Base-by-base conservation (phyloP, 37 sponge, comb jelly and placozoan genomes). In the Haliclona indistincta region DNA sequence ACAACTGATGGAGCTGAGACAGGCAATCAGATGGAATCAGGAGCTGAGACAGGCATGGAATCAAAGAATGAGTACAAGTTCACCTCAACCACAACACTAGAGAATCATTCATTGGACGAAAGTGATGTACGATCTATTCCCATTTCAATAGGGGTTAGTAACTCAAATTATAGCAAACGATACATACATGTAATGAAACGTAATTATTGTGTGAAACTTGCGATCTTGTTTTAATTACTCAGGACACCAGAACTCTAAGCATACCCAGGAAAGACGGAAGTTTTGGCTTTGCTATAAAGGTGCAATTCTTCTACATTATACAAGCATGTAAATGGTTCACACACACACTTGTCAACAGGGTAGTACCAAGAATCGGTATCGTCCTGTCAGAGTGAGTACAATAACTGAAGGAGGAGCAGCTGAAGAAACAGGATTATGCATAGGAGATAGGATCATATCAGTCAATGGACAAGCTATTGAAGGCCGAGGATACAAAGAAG, bases 361-460 rank as follows among this genome's bases (percentile, higher is more conserved):
- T 28, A 70, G 70, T 49, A 25, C 70, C 7, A 19, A 25, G 40
- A 38, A 65, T 38, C 42, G 37, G 40, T 41, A 38, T 41, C 8
- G 8, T 43, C 4, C 11, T 43, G 70, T 70, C n/a, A 3, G 4
- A 4, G 52, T 70, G 8, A 26, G 10, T 26, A 70, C 40, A 28
- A 42, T 70, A 26, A 11, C 51, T 20, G 20, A 15, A 3, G 52
- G 52, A 17, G 51, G 70, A 29, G 70, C 43, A 22, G 47, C 51
- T 43, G 70, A 70, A 8, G 28, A 58, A 11, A 58, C 26, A 25
- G 70, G 70, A 43, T 5, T 70, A n/a, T 8, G 4, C 10, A 15
- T 70, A 4, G 70, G 75, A 74, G 75, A 74, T 43, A 25, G 35
- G 17, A 17, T 74, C 1, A 19, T 43, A 56, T 56, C 75, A 8